phyloP scores from a whole-genome alignment of 2,113 vertebrate species.

The Larimichthys crocea region DNA sequence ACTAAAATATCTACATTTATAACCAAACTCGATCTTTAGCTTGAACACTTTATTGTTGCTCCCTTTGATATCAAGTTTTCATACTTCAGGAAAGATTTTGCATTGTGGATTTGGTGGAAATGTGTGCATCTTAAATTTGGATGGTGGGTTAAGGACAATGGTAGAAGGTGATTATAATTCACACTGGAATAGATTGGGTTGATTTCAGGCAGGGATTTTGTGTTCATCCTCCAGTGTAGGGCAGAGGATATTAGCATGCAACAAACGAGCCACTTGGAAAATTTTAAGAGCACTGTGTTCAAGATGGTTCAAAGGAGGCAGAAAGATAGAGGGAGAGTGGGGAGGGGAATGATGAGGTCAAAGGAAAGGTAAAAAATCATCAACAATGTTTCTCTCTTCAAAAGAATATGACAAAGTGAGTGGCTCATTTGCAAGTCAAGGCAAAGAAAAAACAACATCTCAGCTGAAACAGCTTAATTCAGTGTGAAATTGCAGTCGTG shows the following conservation, averaged over 20 bases:
- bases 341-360: slow-evolving; percentile 13
- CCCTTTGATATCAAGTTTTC: no score
- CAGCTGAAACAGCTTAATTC: slow-evolving; percentile 68
- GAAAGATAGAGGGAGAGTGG: slow-evolving; percentile 6
- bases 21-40: neutral
- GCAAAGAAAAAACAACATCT: slow-evolving; percentile 45
- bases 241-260: slow-evolving; percentile 59
- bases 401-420: slow-evolving; percentile 38
- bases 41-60: no score
- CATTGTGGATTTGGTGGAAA: neutral
- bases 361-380: slow-evolving; percentile 3
- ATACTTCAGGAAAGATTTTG: neutral
- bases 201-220: slow-evolving; percentile 37
- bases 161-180: neutral
- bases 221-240: slow-evolving; percentile 33
- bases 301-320: slow-evolving; percentile 19
- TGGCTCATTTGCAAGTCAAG: slow-evolving; percentile 60
- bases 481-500: slow-evolving; percentile 67
- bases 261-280: slow-evolving; percentile 46
- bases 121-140: neutral
- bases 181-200: slow-evolving; percentile 17
- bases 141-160: neutral
- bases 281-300: slow-evolving; percentile 41
- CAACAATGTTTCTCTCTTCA: neutral
- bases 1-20: neutral